Percentiles rank a stretch among this genome's conserved stretches.
Conservation (phyloP, 2,113 vertebrate species). For the Thryonomys swinderianus region DNA sequence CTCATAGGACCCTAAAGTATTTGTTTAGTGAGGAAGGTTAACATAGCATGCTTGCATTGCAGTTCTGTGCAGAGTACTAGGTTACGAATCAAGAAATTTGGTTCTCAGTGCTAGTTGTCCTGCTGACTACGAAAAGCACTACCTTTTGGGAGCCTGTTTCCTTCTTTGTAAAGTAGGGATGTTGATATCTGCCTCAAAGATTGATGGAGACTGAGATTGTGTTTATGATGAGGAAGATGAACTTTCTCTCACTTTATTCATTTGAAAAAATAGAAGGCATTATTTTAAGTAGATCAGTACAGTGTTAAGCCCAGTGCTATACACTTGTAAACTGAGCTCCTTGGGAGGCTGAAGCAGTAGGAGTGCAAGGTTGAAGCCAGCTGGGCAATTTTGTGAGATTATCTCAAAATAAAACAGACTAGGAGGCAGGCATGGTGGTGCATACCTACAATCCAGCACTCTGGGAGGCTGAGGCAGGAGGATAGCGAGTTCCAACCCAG, state of each 20-base stretch:
- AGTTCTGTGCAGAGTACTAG: neutral
- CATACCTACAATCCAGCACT: neutral
- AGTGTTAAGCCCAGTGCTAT: neutral
- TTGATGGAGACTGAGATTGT: neutral
- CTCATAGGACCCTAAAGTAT: neutral
- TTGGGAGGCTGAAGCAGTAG: neutral
- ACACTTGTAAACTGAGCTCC: neutral
- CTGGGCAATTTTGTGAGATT: neutral
- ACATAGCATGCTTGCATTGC: neutral
- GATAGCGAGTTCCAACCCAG: neutral
- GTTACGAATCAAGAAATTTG: slow-evolving; percentile 24
- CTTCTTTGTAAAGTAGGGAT: slow-evolving; percentile 18
- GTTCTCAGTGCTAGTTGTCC: neutral
- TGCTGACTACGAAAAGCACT: neutral
- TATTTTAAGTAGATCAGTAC: neutral
- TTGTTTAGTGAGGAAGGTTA: slow-evolving; percentile 17
- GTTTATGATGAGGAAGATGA: slow-evolving; percentile 2
- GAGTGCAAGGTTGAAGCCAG: neutral
- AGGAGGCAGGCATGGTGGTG: neutral
- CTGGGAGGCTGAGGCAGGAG: neutral
- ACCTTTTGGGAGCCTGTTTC: neutral
- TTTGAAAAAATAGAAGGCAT: neutral
- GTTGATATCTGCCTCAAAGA: neutral
- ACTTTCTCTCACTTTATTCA: neutral
- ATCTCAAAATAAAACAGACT: neutral